These are phyloP conservation scores for Trididemnum nubilum DNA, from an alignment of 23 tunicate species.

Conservation along the genomic window DNA sequence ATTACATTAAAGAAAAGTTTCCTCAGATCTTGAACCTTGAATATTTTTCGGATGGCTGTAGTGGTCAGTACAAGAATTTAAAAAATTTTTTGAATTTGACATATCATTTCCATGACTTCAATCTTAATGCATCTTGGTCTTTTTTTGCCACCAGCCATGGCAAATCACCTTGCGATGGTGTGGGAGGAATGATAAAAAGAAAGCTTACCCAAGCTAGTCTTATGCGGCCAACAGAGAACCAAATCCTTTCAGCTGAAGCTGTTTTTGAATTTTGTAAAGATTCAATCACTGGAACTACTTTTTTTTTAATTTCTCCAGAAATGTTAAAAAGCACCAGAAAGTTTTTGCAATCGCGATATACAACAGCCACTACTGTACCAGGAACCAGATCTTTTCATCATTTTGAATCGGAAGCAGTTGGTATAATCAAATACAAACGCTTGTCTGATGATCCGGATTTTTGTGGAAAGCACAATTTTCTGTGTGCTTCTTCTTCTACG, in stretches of 20 bases:
- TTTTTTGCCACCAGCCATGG: slow-evolving; percentile 57
- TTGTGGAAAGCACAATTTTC: slow-evolving; percentile 19
- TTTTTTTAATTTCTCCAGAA: slow-evolving; percentile 9
- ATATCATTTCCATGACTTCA: slow-evolving; percentile 17
- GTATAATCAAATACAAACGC: slow-evolving; percentile 22
- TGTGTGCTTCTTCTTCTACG: neutral
- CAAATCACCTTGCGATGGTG: slow-evolving; percentile 43
- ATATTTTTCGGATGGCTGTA: slow-evolving; percentile 39
- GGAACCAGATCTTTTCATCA: slow-evolving; percentile 30
- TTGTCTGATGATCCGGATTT: slow-evolving; percentile 15
- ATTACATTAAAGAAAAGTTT: slow-evolving; percentile 24
- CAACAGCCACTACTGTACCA: slow-evolving; percentile 16
- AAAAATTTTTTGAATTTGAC: slow-evolving; percentile 28
- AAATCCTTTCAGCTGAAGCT: slow-evolving; percentile 26
- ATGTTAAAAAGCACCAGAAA: neutral
- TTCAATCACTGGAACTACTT: slow-evolving; percentile 11
- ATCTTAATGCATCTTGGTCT: slow-evolving; percentile 25
- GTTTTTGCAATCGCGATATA: slow-evolving; percentile 5
- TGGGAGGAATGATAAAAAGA: slow-evolving; percentile 29
- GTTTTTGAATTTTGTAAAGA: slow-evolving; percentile 13
- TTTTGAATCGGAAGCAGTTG: slow-evolving; percentile 19
- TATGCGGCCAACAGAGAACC: slow-evolving; percentile 4
- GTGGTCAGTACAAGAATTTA: slow-evolving; percentile 27
- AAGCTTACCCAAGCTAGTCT: slow-evolving; percentile 19
- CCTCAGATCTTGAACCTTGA: slow-evolving; percentile 12